These are phyloP conservation scores for Ophion obscuratus DNA, from an alignment of 2,888 invertebrate species.

Conservation along the genomic window DNA sequence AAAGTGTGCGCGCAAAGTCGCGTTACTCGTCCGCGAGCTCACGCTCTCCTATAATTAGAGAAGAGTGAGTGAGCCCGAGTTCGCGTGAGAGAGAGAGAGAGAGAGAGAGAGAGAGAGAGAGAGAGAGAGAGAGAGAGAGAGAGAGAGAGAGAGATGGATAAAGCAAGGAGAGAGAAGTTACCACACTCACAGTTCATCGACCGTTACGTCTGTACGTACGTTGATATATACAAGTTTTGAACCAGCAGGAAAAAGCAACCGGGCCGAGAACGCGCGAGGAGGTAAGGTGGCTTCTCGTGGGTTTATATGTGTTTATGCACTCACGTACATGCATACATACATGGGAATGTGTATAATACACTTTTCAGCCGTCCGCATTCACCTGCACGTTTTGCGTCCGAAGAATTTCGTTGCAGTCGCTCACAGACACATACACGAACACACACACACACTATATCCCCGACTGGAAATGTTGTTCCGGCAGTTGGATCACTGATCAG, in stretches of 20 bases:
- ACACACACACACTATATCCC: too few species aligned
- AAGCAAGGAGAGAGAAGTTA: slow-evolving; percentile 54
- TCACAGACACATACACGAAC: too few species aligned
- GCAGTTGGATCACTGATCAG: too few species aligned
- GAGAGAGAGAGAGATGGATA: too few species aligned
- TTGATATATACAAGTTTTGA: slow-evolving; percentile 48
- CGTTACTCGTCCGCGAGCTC: slow-evolving; percentile 63
- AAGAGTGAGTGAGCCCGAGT: slow-evolving; percentile 56
- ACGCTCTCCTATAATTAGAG: slow-evolving; percentile 66
- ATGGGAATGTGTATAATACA: slow-evolving; percentile 3
- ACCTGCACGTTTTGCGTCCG: slow-evolving; percentile 63
- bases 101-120: slow-evolving; percentile 38
- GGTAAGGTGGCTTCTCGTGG: slow-evolving; percentile 36
- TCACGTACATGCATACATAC: too few species aligned
- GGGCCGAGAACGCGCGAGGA: slow-evolving; percentile 43
- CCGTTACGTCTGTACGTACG: slow-evolving; percentile 70
- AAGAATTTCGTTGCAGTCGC: slow-evolving; percentile 57
- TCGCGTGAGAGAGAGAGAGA: slow-evolving; percentile 45
- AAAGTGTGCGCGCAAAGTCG: slow-evolving; percentile 53
- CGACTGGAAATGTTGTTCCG: too few species aligned
- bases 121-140: slow-evolving; percentile 40
- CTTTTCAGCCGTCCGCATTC: slow-evolving; percentile 62
- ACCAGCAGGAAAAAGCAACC: slow-evolving; percentile 59
- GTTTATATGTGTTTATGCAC: neutral
- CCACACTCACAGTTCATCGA: slow-evolving; percentile 72